A percentile compares a stretch with the other conserved stretches of the same genome.
These are phyloP conservation scores for Anodontia alba DNA, from an alignment of 2,888 invertebrate species.

Conservation along the genomic window DNA sequence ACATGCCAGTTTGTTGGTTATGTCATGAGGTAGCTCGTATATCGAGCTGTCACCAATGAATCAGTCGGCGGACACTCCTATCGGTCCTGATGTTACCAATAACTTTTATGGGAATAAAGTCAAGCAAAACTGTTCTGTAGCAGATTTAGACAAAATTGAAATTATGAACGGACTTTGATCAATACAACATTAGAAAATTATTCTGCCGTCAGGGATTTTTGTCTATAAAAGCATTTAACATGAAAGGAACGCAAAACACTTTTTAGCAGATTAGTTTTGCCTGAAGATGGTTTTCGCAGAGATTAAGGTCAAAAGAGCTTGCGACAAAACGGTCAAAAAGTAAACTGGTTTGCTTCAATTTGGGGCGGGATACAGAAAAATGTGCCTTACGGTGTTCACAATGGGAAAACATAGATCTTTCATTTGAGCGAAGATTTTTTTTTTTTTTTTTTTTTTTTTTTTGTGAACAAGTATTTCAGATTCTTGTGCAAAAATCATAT, in stretches of 20 bases:
- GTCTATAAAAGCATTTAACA: conserved; percentile 8
- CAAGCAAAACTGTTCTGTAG: not conserved
- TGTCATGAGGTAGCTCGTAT: too few species aligned
- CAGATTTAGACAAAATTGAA: conserved; percentile 5
- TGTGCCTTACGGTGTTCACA: too few species aligned
- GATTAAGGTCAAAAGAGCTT: conserved; percentile 8
- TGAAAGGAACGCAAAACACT: conserved; percentile 6
- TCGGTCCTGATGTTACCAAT: too few species aligned
- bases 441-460: too few species aligned
- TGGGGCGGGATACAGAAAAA: not conserved
- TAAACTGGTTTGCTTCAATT: conserved; percentile 2
- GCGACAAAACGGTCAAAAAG: conserved; percentile 1
- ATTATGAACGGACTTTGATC: conserved; percentile 20
- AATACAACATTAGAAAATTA: not conserved
- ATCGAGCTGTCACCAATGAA: too few species aligned
- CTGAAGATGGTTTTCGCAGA: conserved; percentile 3
- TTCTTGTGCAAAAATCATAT: too few species aligned
- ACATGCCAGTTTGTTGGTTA: too few species aligned
- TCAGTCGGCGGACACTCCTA: too few species aligned
- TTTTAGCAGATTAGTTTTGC: conserved; percentile 5
- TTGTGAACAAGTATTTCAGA: too few species aligned
- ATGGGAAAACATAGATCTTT: too few species aligned
- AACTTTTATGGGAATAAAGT: too few species aligned
- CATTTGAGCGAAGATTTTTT: too few species aligned
- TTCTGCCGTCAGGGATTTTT: not conserved